A percentile compares a stretch with the other conserved stretches of the same genome.
These are phyloP conservation scores for Catalaphyllia jardinei DNA, from an alignment of 64 coral and sea anemone species.

Conservation along the genomic window DNA sequence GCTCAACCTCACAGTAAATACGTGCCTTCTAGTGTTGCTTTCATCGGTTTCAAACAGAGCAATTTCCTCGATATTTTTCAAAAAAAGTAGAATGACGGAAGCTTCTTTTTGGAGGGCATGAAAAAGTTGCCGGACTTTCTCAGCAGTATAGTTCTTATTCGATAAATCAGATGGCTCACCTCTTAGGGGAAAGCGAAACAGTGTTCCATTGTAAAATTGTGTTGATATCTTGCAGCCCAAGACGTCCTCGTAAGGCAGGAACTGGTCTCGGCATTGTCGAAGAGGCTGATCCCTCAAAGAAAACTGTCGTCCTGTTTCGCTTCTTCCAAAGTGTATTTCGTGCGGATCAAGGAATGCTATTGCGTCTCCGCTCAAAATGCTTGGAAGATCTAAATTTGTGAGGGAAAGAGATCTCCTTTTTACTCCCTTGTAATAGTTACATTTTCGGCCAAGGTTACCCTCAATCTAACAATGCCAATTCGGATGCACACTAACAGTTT, in stretches of 20 bases:
- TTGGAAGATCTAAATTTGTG: slow-evolving; percentile 71
- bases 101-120: slow-evolving; percentile 72
- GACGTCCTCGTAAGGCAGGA: slow-evolving; percentile 72
- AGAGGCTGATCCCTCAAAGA: slow-evolving; percentile 64
- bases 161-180: slow-evolving; percentile 61
- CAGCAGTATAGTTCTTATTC: slow-evolving; percentile 63
- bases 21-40: neutral
- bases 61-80: slow-evolving; percentile 91
- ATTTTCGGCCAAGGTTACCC: no score
- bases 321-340: slow-evolving; percentile 79
- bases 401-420: no score
- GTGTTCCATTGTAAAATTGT: slow-evolving; percentile 54
- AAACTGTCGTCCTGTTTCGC: slow-evolving; percentile 77
- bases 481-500: no score
- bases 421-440: no score
- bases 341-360: slow-evolving; percentile 86
- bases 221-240: slow-evolving; percentile 71
- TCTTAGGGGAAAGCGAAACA: slow-evolving; percentile 83
- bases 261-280: slow-evolving; percentile 52
- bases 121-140: slow-evolving; percentile 66
- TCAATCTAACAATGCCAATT: no score
- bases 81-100: slow-evolving; percentile 78
- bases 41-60: slow-evolving; percentile 59
- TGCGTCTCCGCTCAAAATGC: slow-evolving; percentile 74
- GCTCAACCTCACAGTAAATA: slow-evolving; percentile 68